Percentiles rank a stretch among this genome's conserved stretches.
phyloP scores from a whole-genome alignment of 2,888 invertebrate species.

The Eurois occulta region DNA sequence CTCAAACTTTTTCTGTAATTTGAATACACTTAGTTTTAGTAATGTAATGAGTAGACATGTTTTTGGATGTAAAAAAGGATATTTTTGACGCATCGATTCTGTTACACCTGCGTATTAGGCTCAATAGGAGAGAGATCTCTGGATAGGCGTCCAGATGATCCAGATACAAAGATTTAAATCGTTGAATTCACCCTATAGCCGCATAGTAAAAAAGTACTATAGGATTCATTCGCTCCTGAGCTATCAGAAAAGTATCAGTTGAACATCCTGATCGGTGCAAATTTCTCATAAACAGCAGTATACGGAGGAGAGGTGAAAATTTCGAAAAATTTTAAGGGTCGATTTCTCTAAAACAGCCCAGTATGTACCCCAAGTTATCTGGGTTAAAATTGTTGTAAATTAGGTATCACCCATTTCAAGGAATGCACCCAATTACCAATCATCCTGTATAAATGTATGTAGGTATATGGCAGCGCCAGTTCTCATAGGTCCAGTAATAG shows the following conservation, averaged over 20 bases:
- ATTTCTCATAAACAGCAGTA: not conserved
- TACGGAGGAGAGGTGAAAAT: not conserved
- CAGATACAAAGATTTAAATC: not conserved
- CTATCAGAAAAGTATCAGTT: not conserved
- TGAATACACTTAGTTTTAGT: not conserved
- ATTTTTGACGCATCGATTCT: not conserved
- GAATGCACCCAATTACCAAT: not conserved
- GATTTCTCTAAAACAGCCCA: not conserved
- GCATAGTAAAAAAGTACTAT: not conserved
- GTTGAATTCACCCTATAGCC: not conserved
- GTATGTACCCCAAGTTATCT: not conserved
- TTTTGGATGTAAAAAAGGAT: not conserved
- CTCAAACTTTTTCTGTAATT: constrained; percentile 51
- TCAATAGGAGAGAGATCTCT: not conserved
- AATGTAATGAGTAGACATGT: not conserved
- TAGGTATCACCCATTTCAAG: not conserved
- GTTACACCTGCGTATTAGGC: not conserved
- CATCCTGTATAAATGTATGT: not conserved
- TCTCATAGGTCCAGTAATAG: not conserved
- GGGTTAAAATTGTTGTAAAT: not conserved
- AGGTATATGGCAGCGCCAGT: not conserved
- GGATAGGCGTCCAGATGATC: not conserved
- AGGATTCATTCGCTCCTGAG: not conserved
- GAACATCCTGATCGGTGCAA: not conserved
- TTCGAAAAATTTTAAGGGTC: not conserved